Base-by-base conservation (phyloP, 1,140 invertebrate genomes). In the Cydia strobilella region DNA sequence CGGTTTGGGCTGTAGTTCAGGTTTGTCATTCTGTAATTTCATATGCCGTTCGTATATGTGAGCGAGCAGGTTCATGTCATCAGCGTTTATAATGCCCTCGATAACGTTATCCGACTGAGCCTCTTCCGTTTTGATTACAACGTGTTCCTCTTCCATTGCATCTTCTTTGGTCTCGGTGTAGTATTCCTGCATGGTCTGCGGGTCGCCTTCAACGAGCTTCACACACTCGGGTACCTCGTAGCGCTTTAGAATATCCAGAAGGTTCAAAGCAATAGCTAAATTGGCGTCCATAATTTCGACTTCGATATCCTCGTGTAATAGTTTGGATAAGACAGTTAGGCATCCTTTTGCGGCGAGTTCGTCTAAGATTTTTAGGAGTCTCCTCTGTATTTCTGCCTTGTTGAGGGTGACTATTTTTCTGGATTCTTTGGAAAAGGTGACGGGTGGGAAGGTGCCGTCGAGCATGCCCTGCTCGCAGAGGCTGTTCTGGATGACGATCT, bases 391-490 rank as follows among this genome's bases (percentile, higher is more conserved):
- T 86, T 96, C 96, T 1, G 81, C 90, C 72, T 95, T 94, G 51
- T 95, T 96, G 1, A 97, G 87, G 1, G 94, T 94, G 13, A 97
- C 95, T 15, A 97, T 97, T 92, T 97, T 97, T 74, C 95, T 94
- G 0, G 96, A 93, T 83, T 96, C 95, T 86, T 95, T 96, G 1
- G 96, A 97, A 83, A 97, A 97, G 9, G 96, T 97, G 0, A 97
- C 94, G 0, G 94, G 94, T 0, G 96, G 96, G 88, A 97, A 97
- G 0, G 92, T 93, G 0, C 96, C 95, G 82, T 97, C 96, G 1
- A 97, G 94, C 95, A 97, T 96, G 35, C 96, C 96, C 90, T 97
- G 96, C 82, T 96, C 94, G 0, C 91, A 94, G 2, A 97, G 85
- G 76, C 95, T 93, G 2, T 94, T 93, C 15, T 94, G 90, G 15